A percentile compares a stretch with the other conserved stretches of the same genome.
These are phyloP conservation scores for Cephalopterus ornatus DNA, from an alignment of 2,113 vertebrate species.

Conservation along the genomic window DNA sequence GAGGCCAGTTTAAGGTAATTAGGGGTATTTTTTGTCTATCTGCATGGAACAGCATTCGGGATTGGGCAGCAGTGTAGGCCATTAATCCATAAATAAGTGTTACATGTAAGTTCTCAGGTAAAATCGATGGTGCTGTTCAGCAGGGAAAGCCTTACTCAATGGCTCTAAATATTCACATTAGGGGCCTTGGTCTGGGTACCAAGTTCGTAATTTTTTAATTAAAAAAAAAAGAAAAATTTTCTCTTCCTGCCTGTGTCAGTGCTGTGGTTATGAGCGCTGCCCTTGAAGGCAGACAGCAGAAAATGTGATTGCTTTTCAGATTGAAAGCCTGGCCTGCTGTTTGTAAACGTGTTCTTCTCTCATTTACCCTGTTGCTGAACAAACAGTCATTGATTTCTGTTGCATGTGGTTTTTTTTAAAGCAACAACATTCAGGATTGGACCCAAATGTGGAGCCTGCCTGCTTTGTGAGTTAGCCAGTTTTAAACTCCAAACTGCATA, in stretches of 20 bases:
- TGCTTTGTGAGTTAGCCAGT: background rate
- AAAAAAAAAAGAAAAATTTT: background rate
- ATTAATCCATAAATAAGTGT: background rate
- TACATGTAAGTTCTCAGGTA: background rate
- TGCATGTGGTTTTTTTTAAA: background rate
- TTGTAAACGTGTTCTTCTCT: slow-evolving; percentile 65
- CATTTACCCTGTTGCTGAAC: slow-evolving; percentile 67
- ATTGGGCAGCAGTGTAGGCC: background rate
- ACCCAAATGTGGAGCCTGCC: background rate
- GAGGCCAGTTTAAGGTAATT: background rate
- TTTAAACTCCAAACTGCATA: background rate
- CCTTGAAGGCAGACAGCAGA: slow-evolving; percentile 64
- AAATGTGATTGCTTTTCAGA: slow-evolving; percentile 71
- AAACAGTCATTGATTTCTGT: slow-evolving; percentile 72
- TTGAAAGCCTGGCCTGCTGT: slow-evolving; percentile 67
- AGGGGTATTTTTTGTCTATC: background rate
- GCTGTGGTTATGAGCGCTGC: slow-evolving; percentile 9
- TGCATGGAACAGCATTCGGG: background rate
- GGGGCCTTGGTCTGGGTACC: background rate
- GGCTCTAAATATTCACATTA: background rate
- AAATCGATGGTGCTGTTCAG: background rate
- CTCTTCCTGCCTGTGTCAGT: background rate
- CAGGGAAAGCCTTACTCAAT: background rate
- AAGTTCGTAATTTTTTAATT: background rate
- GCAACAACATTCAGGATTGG: background rate